These are phyloP conservation scores for Heliocidaris erythrogramma DNA, from an alignment of 35 echinoderm and acorn worm species.

Conservation along the genomic window DNA sequence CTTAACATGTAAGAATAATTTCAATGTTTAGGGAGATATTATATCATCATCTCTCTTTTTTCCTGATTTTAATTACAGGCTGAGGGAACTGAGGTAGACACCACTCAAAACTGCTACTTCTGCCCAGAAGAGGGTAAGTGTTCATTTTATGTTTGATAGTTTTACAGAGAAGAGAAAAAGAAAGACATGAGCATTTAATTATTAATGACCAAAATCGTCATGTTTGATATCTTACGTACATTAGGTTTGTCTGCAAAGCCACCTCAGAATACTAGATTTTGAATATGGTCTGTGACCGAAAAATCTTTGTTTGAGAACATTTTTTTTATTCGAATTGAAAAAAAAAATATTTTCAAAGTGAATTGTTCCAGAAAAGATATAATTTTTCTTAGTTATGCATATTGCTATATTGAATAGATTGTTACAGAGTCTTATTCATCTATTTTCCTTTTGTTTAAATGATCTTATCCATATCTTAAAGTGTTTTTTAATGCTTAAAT, in stretches of 20 bases:
- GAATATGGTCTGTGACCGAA: no score
- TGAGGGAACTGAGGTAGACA: constrained; percentile 14
- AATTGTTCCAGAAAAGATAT: background rate
- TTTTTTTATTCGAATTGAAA: background rate
- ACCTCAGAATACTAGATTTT: no score
- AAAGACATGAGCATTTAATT: no score
- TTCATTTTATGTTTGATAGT: background rate
- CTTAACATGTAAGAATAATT: no score
- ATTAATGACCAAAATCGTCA: no score
- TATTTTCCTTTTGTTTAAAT: background rate
- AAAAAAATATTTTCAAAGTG: background rate
- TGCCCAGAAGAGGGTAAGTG: constrained; percentile 35
- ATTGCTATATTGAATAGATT: background rate
- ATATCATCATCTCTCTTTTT: background rate
- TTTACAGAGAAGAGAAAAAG: background rate
- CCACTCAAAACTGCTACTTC: constrained; percentile 22
- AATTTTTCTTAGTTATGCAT: background rate
- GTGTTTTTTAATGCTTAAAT: no score
- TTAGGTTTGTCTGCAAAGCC: no score
- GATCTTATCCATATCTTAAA: background rate
- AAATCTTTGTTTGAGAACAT: no score
- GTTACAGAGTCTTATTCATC: no score
- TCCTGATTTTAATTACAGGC: background rate
- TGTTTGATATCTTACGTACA: no score
- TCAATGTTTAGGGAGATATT: background rate